Percentiles rank a stretch among this genome's conserved stretches.
These are phyloP conservation scores for Toxonevra muliebris DNA, from an alignment of 2,888 invertebrate genomes.

Conservation along the genomic window DNA sequence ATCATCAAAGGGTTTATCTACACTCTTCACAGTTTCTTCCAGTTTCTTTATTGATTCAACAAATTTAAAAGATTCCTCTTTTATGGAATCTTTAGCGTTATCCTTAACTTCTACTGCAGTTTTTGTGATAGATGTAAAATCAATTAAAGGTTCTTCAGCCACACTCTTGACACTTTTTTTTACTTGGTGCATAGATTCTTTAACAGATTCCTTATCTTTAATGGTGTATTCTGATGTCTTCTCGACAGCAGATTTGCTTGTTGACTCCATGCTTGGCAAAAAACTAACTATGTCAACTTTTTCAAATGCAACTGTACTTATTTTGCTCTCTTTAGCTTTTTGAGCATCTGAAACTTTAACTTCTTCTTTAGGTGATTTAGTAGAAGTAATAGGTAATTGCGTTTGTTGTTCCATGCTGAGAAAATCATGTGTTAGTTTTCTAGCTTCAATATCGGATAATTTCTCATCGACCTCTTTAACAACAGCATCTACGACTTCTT, in stretches of 20 bases:
- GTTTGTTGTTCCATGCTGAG: constrained; percentile 52
- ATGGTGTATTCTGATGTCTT: too few relatives aligned
- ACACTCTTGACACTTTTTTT: too few relatives aligned
- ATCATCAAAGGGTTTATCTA: constrained; percentile 42
- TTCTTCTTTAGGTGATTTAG: constrained; percentile 35
- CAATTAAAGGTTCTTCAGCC: constrained; percentile 4
- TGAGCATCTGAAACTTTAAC: constrained; percentile 29
- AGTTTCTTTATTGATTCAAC: constrained; percentile 30
- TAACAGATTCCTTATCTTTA: too few relatives aligned
- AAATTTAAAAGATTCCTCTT: constrained; percentile 20
- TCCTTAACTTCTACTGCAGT: constrained; percentile 16
- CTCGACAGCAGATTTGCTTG: too few relatives aligned
- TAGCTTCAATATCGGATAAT: constrained; percentile 36
- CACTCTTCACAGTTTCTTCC: constrained; percentile 16
- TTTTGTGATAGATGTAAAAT: constrained; percentile 22
- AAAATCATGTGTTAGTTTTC: constrained; percentile 53
- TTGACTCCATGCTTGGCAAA: too few relatives aligned
- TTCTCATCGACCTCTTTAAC: constrained; percentile 33
- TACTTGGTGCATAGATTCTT: too few relatives aligned
- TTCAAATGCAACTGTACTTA: neutral
- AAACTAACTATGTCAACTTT: constrained; percentile 13
- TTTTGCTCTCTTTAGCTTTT: constrained; percentile 25
- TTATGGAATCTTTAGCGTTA: constrained; percentile 23
- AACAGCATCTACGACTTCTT: neutral
- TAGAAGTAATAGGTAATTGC: constrained; percentile 36